A percentile compares a stretch with the other conserved stretches of the same genome.
Evolutionary conservation across 1,140 invertebrate species (phyloP).

Genomic region (Coptotermes formosanus): DNA sequence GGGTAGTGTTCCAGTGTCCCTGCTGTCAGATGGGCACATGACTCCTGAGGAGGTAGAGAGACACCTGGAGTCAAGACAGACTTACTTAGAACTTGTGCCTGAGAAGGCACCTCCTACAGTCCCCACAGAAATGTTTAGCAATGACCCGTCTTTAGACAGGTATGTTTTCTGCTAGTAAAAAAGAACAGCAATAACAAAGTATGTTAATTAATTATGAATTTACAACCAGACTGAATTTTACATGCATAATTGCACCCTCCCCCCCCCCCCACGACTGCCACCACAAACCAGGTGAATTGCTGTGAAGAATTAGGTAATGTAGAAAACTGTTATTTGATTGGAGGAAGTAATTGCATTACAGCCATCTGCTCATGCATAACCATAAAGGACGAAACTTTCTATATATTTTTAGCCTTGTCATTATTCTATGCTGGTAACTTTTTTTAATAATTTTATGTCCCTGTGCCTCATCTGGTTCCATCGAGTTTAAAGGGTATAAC

Average conservation of each 20-base stretch:
- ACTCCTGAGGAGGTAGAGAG: slow-evolving; percentile 88
- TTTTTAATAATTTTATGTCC: no score
- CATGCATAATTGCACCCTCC: background rate
- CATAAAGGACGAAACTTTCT: no score
- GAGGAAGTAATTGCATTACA: no score
- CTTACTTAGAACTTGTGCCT: slow-evolving; percentile 74
- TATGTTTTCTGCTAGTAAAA: slow-evolving; percentile 44
- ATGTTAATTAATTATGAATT: background rate
- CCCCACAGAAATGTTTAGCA: slow-evolving; percentile 90
- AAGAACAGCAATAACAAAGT: background rate
- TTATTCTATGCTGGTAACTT: no score
- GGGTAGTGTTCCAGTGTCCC: slow-evolving; percentile 36
- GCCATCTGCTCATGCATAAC: no score
- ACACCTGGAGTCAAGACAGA: slow-evolving; percentile 82
- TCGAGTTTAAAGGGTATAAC: no score
- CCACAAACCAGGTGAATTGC: background rate
- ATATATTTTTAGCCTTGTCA: no score
- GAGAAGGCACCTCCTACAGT: slow-evolving; percentile 85
- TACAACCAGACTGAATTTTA: background rate
- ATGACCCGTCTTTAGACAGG: slow-evolving; percentile 83
- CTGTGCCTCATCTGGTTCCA: no score
- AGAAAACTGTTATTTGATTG: no score
- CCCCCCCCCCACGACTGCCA: background rate
- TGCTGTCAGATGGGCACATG: slow-evolving; percentile 76
- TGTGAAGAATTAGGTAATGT: no score